Evolutionary conservation across 2,113 vertebrate genomes (phyloP).

Genomic region (Capreolus pygargus): DNA sequence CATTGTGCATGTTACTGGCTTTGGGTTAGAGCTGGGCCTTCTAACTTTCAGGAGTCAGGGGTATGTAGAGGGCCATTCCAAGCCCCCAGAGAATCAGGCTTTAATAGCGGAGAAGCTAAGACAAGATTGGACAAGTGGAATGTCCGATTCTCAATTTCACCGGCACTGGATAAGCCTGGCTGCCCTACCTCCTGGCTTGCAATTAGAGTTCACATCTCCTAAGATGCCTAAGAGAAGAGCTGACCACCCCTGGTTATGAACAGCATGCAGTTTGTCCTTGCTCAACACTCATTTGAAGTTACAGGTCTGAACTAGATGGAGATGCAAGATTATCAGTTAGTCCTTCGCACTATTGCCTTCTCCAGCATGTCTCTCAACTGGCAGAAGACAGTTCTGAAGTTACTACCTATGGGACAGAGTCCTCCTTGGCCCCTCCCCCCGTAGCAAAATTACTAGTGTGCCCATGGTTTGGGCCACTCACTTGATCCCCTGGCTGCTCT

Average conservation of each 20-base stretch:
- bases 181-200: not conserved
- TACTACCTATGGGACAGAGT: not conserved
- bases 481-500: slow-evolving; percentile 69
- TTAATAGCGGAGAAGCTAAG: not conserved
- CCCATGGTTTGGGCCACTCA: slow-evolving; percentile 24
- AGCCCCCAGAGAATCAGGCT: not conserved
- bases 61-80: not conserved
- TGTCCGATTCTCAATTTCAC: not conserved
- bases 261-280: not conserved
- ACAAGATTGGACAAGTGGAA: not conserved
- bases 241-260: not conserved
- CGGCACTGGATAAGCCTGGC: not conserved
- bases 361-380: not conserved
- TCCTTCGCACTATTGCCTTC: not conserved
- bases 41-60: not conserved
- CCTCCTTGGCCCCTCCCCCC: not conserved
- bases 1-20: not conserved
- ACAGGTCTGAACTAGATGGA: not conserved
- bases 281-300: not conserved
- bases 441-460: not conserved
- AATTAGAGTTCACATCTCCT: not conserved
- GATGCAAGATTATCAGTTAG: not conserved
- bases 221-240: not conserved
- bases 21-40: not conserved
- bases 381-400: not conserved